Evolutionary conservation across 1,140 invertebrate species (phyloP).

Genomic region (Bombus superbus): DNA sequence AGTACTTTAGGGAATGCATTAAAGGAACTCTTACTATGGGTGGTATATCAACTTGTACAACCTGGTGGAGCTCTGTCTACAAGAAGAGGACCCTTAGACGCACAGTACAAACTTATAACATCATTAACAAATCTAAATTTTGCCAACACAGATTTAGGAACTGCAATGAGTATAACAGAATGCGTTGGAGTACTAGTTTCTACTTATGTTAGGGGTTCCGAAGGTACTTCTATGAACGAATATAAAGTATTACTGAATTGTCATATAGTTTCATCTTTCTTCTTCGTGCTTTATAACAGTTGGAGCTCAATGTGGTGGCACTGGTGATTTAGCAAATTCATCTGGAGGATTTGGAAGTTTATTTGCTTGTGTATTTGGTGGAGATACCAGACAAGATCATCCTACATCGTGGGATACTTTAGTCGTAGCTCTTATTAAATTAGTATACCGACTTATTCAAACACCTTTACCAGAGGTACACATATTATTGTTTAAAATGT

Average conservation of each 20-base stretch:
- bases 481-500: constrained; percentile 54
- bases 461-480: constrained; percentile 84
- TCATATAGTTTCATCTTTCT: neutral
- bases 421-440: constrained; percentile 87
- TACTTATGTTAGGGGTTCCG: constrained; percentile 75
- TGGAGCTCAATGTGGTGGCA: constrained; percentile 77
- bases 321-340: constrained; percentile 74
- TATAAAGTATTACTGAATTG: neutral
- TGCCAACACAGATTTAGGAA: constrained; percentile 87
- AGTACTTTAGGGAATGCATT: constrained; percentile 85
- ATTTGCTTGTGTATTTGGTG: constrained; percentile 87
- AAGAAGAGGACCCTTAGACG: constrained; percentile 91
- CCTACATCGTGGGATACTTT: constrained; percentile 87
- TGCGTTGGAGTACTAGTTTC: constrained; percentile 85
- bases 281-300: constrained; percentile 57
- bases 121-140: constrained; percentile 87
- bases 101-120: constrained; percentile 89
- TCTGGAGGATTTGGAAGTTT: constrained; percentile 85
- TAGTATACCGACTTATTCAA: constrained; percentile 87
- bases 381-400: constrained; percentile 84
- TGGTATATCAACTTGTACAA: constrained; percentile 88
- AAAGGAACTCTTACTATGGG: constrained; percentile 87
- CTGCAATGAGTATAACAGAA: constrained; percentile 89
- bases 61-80: constrained; percentile 88
- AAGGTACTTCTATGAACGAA: constrained; percentile 66